A percentile compares a stretch with the other conserved stretches of the same genome.
These are phyloP conservation scores for Eupithecia insigniata DNA, from an alignment of 2,888 invertebrate genomes.

Conservation along the genomic window DNA sequence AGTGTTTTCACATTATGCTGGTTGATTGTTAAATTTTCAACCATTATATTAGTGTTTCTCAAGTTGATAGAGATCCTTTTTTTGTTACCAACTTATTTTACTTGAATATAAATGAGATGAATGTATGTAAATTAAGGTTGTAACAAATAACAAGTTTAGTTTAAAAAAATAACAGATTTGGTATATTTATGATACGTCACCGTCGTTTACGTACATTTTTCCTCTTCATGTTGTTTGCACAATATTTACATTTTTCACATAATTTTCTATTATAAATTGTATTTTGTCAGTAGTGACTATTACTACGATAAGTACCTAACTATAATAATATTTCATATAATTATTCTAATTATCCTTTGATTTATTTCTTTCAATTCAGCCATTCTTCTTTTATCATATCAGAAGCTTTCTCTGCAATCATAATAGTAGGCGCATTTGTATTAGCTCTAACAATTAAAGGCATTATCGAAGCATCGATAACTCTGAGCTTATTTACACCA, in stretches of 20 bases:
- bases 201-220: neutral
- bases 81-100: neutral
- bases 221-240: neutral
- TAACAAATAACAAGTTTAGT: neutral
- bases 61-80: neutral
- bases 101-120: no score
- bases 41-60: neutral
- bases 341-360: neutral
- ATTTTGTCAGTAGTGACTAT: no score
- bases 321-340: neutral
- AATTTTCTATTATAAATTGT: neutral
- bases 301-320: no score
- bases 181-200: neutral
- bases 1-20: neutral
- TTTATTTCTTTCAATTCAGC: slow-evolving; percentile 45
- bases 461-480: slow-evolving; percentile 88
- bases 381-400: slow-evolving; percentile 89
- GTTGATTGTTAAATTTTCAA: neutral
- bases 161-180: neutral
- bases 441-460: slow-evolving; percentile 87
- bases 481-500: slow-evolving; percentile 85
- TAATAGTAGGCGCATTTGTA: slow-evolving; percentile 92
- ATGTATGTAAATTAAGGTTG: neutral
- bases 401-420: slow-evolving; percentile 93
- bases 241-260: neutral